These are phyloP conservation scores for Nesometra sesokonis DNA, from an alignment of 35 echinoderm and acorn worm species.

Conservation along the genomic window DNA sequence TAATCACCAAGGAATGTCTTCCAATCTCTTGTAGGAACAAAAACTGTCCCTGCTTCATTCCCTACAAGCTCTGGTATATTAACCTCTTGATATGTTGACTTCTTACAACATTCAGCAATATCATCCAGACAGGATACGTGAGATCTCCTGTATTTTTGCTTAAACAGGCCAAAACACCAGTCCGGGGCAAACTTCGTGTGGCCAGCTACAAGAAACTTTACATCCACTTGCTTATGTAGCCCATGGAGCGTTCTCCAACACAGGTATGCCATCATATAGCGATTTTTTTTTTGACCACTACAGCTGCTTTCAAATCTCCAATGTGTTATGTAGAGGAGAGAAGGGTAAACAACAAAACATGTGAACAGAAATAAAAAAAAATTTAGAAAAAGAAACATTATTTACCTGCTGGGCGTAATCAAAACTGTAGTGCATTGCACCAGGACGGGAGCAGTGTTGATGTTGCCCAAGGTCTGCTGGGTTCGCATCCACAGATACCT, in stretches of 20 bases:
- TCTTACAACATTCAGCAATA: conserved; percentile 5
- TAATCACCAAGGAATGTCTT: conserved; percentile 23
- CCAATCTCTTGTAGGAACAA: conserved; percentile 29
- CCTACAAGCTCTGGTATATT: conserved; percentile 30
- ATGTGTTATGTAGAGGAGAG: conserved; percentile 9
- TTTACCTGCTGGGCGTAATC: conserved; percentile 61
- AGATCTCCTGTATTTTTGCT: background rate
- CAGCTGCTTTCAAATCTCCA: conserved; percentile 3
- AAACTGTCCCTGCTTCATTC: background rate
- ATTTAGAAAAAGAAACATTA: conserved; percentile 1
- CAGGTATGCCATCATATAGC: conserved; percentile 37
- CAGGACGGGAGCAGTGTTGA: conserved; percentile 1
- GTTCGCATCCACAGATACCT: conserved; percentile 9
- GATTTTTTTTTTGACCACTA: conserved; percentile 63
- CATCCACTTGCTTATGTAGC: background rate
- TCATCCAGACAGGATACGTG: conserved; percentile 3
- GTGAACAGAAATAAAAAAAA: conserved; percentile 31
- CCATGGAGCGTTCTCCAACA: conserved; percentile 18
- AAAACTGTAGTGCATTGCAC: conserved; percentile 53
- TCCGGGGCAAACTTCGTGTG: no score
- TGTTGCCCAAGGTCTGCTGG: conserved; percentile 22
- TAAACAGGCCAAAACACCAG: conserved; percentile 41
- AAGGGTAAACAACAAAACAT: conserved; percentile 9
- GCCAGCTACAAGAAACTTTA: conserved; percentile 46
- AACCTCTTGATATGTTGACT: background rate